Percentiles rank a stretch among this genome's conserved stretches.
phyloP scores from a whole-genome alignment of 2,888 invertebrate species.

The Aplocera efformata region DNA sequence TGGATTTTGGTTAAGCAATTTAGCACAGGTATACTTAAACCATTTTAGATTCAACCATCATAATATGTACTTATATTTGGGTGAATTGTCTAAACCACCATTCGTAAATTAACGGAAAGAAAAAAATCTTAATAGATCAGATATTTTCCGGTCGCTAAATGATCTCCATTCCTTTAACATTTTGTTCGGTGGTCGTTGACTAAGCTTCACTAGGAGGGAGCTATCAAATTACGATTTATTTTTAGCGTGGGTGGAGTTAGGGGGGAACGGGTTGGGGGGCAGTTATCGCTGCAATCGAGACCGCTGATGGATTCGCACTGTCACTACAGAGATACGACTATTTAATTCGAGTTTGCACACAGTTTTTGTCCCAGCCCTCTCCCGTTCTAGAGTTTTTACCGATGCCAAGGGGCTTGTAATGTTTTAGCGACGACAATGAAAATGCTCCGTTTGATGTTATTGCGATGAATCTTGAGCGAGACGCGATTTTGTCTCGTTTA shows the following conservation, averaged over 20 bases:
- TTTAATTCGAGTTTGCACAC: constrained; percentile 69
- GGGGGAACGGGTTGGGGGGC: constrained; percentile 28
- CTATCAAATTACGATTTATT: constrained; percentile 67
- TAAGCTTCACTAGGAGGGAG: constrained; percentile 32
- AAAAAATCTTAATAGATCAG: constrained; percentile 20
- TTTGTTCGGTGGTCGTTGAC: constrained; percentile 27
- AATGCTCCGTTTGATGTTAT: constrained; percentile 19
- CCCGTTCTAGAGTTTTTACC: constrained; percentile 43
- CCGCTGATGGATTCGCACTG: constrained; percentile 68
- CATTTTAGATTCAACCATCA: too few relatives aligned
- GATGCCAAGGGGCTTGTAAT: constrained; percentile 40
- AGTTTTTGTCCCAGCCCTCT: constrained; percentile 55
- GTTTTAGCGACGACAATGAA: constrained; percentile 35
- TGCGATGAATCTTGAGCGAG: constrained; percentile 17
- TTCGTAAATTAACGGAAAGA: constrained; percentile 6
- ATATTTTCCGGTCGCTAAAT: constrained; percentile 19
- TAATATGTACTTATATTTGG: background rate
- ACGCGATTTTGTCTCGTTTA: constrained; percentile 16
- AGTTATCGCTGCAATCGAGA: constrained; percentile 57
- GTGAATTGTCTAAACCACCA: background rate
- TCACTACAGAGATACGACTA: constrained; percentile 64
- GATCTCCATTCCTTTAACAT: constrained; percentile 24
- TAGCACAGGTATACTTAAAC: too few relatives aligned
- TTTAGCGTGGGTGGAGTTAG: constrained; percentile 29
- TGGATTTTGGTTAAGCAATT: too few relatives aligned